phyloP scores from a whole-genome alignment of 2,797 vertebrate species.

The Tadarida brasiliensis region DNA sequence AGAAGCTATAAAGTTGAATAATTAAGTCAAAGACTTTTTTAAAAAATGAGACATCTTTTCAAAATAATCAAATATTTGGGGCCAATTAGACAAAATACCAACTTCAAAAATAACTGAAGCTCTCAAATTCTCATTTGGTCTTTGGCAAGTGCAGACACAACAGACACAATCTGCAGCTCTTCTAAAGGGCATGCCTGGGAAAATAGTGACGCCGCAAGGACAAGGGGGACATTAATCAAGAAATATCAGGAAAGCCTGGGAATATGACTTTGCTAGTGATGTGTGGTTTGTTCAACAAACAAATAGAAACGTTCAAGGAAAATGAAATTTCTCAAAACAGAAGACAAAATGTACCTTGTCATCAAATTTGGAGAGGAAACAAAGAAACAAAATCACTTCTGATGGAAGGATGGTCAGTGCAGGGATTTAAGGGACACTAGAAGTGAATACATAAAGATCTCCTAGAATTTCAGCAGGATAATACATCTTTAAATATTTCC shows the following conservation, averaged over 20 bases:
- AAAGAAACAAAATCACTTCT: conserved; percentile 56
- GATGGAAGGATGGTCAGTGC: neutral
- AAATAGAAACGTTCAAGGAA: conserved; percentile 64
- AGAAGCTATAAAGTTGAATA: conserved; percentile 50
- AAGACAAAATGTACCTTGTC: conserved; percentile 54
- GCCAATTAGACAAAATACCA: conserved; percentile 53
- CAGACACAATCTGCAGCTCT: conserved; percentile 49
- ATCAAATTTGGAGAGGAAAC: conserved; percentile 31
- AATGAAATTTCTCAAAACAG: conserved; percentile 71
- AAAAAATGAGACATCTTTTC: conserved; percentile 2
- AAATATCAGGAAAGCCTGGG: conserved; percentile 61
- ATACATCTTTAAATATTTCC: conserved; percentile 9
- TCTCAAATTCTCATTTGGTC: conserved; percentile 46
- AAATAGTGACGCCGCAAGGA: conserved; percentile 43
- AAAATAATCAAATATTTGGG: conserved; percentile 64
- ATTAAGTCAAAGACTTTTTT: neutral
- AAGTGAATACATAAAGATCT: neutral
- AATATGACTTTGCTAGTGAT: conserved; percentile 67
- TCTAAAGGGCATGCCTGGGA: conserved; percentile 43
- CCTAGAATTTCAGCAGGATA: neutral
- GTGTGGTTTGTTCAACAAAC: conserved; percentile 68
- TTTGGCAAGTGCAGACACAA: conserved; percentile 56
- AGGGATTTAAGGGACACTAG: neutral
- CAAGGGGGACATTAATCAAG: conserved; percentile 60
- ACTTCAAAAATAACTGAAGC: neutral